A percentile compares a stretch with the other conserved stretches of the same genome.
phyloP scores from a whole-genome alignment of 2,888 invertebrate genomes.

The Gastrophysa polygoni region DNA sequence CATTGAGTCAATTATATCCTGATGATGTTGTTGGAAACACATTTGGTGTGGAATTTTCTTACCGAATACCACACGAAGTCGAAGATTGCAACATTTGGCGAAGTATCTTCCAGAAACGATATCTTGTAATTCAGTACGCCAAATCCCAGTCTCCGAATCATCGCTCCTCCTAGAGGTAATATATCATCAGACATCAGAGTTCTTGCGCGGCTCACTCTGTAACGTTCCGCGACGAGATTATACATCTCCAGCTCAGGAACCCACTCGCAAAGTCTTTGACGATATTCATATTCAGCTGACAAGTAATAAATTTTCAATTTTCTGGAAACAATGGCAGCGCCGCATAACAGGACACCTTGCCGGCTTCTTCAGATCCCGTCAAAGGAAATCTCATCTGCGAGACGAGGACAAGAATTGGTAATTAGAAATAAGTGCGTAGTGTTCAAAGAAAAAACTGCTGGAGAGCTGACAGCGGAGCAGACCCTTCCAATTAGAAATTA shows the following conservation, averaged over 20 bases:
- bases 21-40: too few relatives aligned
- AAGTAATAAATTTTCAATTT: constrained; percentile 19
- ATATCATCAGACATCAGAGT: too few relatives aligned
- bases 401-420: constrained; percentile 39
- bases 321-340: constrained; percentile 16
- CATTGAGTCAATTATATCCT: too few relatives aligned
- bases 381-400: constrained; percentile 43
- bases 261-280: neutral
- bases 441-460: constrained; percentile 38
- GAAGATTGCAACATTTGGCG: too few relatives aligned
- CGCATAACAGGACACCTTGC: constrained; percentile 25
- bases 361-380: constrained; percentile 24
- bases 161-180: too few relatives aligned
- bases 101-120: too few relatives aligned
- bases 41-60: too few relatives aligned
- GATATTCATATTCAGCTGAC: neutral
- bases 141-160: too few relatives aligned
- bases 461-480: constrained; percentile 26
- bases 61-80: too few relatives aligned
- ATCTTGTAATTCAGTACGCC: too few relatives aligned
- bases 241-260: neutral
- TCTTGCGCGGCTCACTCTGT: neutral
- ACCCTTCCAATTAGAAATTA: constrained; percentile 39
- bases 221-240: neutral
- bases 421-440: constrained; percentile 48